Conservation (phyloP, 2,113 vertebrate genomes). For the Xyrauchen texanus region DNA sequence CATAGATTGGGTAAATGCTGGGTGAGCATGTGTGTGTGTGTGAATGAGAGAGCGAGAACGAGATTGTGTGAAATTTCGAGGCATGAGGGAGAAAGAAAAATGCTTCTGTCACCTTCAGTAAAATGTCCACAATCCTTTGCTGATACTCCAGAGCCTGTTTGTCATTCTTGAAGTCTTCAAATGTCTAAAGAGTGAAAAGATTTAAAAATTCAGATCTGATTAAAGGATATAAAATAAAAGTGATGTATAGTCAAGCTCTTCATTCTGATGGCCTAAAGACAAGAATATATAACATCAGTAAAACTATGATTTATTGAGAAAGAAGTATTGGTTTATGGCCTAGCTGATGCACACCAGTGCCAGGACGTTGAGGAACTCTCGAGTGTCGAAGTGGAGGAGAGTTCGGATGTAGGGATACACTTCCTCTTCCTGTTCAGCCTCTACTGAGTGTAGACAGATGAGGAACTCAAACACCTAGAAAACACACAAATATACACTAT, state of each 20-base stretch:
- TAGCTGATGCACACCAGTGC: conserved; percentile 83
- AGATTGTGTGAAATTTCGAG: too few species aligned
- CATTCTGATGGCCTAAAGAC: neutral
- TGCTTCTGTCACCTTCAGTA: conserved; percentile 83
- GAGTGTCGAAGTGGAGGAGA: conserved; percentile 92
- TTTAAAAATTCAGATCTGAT: conserved; percentile 12
- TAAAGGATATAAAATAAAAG: neutral
- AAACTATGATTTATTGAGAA: neutral
- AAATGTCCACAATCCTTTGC: conserved; percentile 96
- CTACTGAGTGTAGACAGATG: conserved; percentile 88
- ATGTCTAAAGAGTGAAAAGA: conserved; percentile 81
- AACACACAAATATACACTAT: neutral
- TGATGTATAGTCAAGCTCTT: neutral
- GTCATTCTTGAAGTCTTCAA: conserved; percentile 98
- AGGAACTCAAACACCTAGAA: conserved; percentile 94
- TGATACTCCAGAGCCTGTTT: conserved; percentile 98
- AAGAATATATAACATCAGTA: neutral
- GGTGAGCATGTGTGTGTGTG: too few species aligned
- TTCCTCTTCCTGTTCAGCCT: conserved; percentile 86
- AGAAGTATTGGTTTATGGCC: neutral
- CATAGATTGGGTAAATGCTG: too few species aligned
- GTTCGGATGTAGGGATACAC: conserved; percentile 89
- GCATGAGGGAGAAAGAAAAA: too few species aligned
- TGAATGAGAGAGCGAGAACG: too few species aligned
- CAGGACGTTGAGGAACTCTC: conserved; percentile 96